phyloP scores from a whole-genome alignment of 2,888 invertebrate species.

The Argynnis bischoffii region DNA sequence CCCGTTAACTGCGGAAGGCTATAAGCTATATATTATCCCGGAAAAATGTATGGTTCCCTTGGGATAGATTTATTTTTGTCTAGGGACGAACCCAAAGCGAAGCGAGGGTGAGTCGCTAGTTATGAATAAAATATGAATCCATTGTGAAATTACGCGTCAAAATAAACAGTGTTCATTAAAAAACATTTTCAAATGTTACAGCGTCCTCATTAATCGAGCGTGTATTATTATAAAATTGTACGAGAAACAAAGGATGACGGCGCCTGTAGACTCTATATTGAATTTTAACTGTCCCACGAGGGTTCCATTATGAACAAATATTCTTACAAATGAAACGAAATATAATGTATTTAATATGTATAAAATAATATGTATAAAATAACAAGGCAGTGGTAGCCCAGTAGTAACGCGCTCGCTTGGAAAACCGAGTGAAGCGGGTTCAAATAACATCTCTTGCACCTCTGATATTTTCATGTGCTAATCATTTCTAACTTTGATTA shows the following conservation, averaged over 20 bases:
- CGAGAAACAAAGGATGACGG: constrained; percentile 5
- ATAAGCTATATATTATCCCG: too few relatives aligned
- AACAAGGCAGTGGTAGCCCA: background rate
- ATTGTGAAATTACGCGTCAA: background rate
- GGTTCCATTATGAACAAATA: background rate
- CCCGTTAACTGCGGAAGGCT: too few relatives aligned
- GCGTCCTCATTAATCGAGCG: background rate
- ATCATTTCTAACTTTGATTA: too few relatives aligned
- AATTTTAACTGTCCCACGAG: constrained; percentile 5
- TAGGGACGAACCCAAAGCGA: too few relatives aligned
- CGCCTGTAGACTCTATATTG: constrained; percentile 2
- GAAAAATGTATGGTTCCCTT: too few relatives aligned
- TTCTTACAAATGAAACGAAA: background rate
- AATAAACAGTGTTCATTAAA: background rate
- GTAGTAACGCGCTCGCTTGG: too few relatives aligned
- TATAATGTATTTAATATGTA: background rate
- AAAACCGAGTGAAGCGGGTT: too few relatives aligned
- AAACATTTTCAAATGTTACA: background rate
- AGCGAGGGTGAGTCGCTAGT: too few relatives aligned
- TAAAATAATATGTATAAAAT: background rate
- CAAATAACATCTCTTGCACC: too few relatives aligned
- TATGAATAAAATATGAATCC: background rate
- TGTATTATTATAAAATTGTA: constrained; percentile 13
- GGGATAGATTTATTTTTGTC: too few relatives aligned
- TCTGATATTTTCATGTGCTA: too few relatives aligned